These are phyloP conservation scores for Mythimna ferrago DNA, from an alignment of 2,888 invertebrate genomes.

Conservation along the genomic window DNA sequence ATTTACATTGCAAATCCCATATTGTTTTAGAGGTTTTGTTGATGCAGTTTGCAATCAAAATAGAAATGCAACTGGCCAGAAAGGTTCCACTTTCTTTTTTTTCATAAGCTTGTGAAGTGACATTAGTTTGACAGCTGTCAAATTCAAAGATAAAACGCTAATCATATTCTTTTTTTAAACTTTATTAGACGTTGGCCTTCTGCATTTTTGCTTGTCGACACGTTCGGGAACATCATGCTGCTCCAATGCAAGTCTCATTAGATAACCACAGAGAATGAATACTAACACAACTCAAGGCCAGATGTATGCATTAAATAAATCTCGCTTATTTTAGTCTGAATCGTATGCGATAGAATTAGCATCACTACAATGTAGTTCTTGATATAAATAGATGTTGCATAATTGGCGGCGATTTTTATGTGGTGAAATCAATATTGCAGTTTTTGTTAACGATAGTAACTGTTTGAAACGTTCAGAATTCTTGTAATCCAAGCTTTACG, in stretches of 20 bases:
- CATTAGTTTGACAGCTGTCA: conserved; percentile 25
- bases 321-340: conserved; percentile 36
- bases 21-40: conserved; percentile 32
- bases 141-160: neutral
- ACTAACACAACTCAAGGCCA: conserved; percentile 50
- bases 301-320: conserved; percentile 45
- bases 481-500: neutral
- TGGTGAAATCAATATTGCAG: neutral
- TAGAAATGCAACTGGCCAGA: conserved; percentile 11
- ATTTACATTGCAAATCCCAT: conserved; percentile 48
- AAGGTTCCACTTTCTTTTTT: neutral
- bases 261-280: conserved; percentile 56
- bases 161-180: neutral
- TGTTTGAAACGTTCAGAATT: neutral
- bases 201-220: conserved; percentile 17
- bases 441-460: neutral
- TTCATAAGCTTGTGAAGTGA: neutral
- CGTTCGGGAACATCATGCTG: conserved; percentile 25
- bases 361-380: conserved; percentile 11
- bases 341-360: conserved; percentile 19
- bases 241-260: conserved; percentile 58
- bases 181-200: conserved; percentile 24
- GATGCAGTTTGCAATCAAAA: conserved; percentile 14
- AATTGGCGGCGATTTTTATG: conserved; percentile 2
- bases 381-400: conserved; percentile 11